Percentiles rank a stretch among this genome's conserved stretches.
phyloP scores from a whole-genome alignment of 2,888 invertebrate species.

The Yponomeuta malinellus region DNA sequence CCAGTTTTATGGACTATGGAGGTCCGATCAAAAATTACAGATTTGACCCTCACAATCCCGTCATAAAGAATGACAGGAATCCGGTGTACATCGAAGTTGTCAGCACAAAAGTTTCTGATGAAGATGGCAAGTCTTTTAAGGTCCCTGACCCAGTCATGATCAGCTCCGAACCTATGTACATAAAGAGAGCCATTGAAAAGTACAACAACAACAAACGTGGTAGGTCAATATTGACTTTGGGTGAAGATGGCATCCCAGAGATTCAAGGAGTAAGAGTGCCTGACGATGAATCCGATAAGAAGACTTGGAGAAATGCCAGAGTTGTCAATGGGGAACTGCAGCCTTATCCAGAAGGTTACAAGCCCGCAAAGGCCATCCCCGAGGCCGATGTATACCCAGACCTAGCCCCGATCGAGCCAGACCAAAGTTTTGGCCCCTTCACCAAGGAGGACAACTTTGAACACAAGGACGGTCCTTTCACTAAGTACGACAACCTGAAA shows the following conservation, averaged over 20 bases:
- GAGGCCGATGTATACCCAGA: constrained; percentile 75
- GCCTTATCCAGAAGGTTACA: constrained; percentile 82
- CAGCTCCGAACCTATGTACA: constrained; percentile 78
- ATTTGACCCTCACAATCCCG: constrained; percentile 67
- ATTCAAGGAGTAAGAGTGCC: constrained; percentile 89
- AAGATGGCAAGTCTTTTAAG: constrained; percentile 61
- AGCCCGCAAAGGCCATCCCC: constrained; percentile 78
- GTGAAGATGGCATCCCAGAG: constrained; percentile 84
- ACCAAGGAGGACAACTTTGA: constrained; percentile 78
- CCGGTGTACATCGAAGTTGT: constrained; percentile 73
- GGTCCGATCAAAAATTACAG: constrained; percentile 63
- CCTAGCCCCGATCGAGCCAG: constrained; percentile 41
- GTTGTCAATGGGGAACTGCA: constrained; percentile 89
- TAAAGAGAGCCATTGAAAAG: constrained; percentile 70
- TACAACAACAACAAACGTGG: constrained; percentile 74
- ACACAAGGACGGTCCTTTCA: constrained; percentile 75
- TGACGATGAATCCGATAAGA: constrained; percentile 88
- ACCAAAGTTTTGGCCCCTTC: constrained; percentile 74
- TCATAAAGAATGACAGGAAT: constrained; percentile 72
- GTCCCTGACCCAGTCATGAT: constrained; percentile 83
- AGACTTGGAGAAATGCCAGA: constrained; percentile 91
- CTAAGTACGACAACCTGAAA: constrained; percentile 75
- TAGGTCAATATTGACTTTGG: constrained; percentile 79
- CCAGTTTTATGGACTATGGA: constrained; percentile 59
- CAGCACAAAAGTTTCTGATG: constrained; percentile 66